Conservation (phyloP, 2,113 vertebrate species). For the Lepus europaeus region DNA sequence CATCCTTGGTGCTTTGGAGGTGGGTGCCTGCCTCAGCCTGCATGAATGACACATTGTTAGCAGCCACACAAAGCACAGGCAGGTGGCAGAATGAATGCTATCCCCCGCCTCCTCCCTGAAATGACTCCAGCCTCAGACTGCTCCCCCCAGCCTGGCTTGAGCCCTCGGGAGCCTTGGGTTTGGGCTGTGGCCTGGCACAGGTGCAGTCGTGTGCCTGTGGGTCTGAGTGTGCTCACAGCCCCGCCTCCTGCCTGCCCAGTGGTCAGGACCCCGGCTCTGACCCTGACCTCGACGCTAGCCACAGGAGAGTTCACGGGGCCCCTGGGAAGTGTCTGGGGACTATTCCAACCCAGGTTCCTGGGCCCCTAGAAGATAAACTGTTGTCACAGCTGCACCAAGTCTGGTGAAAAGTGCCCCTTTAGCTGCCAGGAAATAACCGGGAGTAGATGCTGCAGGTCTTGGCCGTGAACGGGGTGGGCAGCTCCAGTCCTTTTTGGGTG, state of each 20-base stretch:
- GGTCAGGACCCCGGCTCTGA: background rate
- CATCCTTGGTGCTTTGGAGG: background rate
- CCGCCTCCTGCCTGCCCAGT: background rate
- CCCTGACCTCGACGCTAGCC: background rate
- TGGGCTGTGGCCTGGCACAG: background rate
- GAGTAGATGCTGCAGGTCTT: background rate
- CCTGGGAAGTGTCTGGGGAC: background rate
- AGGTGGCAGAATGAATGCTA: background rate
- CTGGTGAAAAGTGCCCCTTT: background rate
- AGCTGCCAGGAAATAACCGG: background rate
- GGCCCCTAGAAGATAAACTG: background rate
- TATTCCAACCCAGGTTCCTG: background rate
- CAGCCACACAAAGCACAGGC: background rate
- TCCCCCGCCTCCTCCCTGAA: background rate
- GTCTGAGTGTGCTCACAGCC: no score
- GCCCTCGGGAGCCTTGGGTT: background rate
- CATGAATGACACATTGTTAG: background rate
- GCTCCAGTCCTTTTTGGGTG: background rate
- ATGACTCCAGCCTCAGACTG: fast-evolving
- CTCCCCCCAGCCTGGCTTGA: background rate
- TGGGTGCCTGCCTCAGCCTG: background rate
- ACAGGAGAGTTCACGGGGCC: background rate
- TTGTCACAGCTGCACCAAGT: background rate
- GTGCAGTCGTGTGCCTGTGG: fast-evolving
- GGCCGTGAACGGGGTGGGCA: background rate